Evolutionary conservation across 2,113 vertebrate species (phyloP).

Genomic region (Catharus minimus): DNA sequence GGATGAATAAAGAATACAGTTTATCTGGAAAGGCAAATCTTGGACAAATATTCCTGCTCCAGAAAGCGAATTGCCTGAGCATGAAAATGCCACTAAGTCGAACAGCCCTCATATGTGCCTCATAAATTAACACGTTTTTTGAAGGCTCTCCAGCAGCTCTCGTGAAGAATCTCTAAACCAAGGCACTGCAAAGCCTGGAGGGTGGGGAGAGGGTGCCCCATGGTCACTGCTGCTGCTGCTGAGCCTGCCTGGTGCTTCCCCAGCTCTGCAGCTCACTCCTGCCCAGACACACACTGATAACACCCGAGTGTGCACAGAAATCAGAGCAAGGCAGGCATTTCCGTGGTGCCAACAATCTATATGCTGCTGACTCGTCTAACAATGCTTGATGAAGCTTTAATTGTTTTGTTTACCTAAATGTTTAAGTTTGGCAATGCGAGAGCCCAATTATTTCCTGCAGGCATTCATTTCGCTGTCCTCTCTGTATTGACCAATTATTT

Average conservation of each 20-base stretch:
- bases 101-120: constrained; percentile 40
- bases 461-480: constrained; percentile 61
- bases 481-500: constrained; percentile 76
- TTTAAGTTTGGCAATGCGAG: constrained; percentile 62
- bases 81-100: constrained; percentile 21
- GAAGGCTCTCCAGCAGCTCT: constrained; percentile 28
- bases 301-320: constrained; percentile 20
- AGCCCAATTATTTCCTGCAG: constrained; percentile 63
- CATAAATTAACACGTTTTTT: constrained; percentile 54
- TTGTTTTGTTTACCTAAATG: constrained; percentile 71
- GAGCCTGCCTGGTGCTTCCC: not conserved
- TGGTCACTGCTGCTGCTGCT: not conserved
- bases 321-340: not conserved
- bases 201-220: not conserved
- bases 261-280: constrained; percentile 13
- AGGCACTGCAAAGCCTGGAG: not conserved
- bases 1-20: constrained; percentile 35
- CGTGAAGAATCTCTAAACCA: not conserved
- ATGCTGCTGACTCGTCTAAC: constrained; percentile 31
- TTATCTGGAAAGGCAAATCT: constrained; percentile 24
- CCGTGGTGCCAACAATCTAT: constrained; percentile 38
- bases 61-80: constrained; percentile 25
- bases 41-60: constrained; percentile 23
- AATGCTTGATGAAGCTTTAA: constrained; percentile 66
- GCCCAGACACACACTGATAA: not conserved